Percentiles rank a stretch among this genome's conserved stretches.
phyloP scores from a whole-genome alignment of 1,140 invertebrate species.

The Oreohelix idahoensis region DNA sequence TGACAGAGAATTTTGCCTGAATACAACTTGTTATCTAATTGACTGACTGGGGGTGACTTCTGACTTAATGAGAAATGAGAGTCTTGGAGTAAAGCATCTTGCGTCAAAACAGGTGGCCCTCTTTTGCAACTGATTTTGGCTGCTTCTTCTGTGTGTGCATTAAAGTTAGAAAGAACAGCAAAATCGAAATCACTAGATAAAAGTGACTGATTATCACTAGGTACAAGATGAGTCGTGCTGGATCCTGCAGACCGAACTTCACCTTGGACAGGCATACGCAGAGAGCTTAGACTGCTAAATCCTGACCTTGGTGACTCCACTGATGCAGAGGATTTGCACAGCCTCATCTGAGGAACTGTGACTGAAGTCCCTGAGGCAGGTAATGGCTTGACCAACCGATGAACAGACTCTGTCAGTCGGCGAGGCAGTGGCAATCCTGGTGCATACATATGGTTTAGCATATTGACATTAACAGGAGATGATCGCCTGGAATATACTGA shows the following conservation, averaged over 20 bases:
- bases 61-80: not conserved
- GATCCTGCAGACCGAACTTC: constrained; percentile 46
- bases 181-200: constrained; percentile 36
- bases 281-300: constrained; percentile 40
- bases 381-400: constrained; percentile 53
- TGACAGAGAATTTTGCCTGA: not conserved
- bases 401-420: constrained; percentile 54
- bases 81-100: not conserved
- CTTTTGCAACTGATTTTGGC: not conserved
- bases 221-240: constrained; percentile 22
- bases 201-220: constrained; percentile 33
- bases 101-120: not conserved
- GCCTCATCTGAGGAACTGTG: constrained; percentile 39
- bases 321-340: constrained; percentile 50
- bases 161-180: constrained; percentile 16
- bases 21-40: not conserved
- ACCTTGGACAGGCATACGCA: constrained; percentile 38
- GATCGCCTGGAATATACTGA: constrained; percentile 54
- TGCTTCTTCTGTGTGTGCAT: not conserved
- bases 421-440: constrained; percentile 52
- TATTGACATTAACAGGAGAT: constrained; percentile 53
- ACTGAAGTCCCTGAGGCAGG: constrained; percentile 45
- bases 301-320: constrained; percentile 40
- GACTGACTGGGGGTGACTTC: constrained; percentile 2
- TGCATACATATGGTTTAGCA: constrained; percentile 55